phyloP scores from a whole-genome alignment of 23 tunicate species.

The Ascidia mentula region DNA sequence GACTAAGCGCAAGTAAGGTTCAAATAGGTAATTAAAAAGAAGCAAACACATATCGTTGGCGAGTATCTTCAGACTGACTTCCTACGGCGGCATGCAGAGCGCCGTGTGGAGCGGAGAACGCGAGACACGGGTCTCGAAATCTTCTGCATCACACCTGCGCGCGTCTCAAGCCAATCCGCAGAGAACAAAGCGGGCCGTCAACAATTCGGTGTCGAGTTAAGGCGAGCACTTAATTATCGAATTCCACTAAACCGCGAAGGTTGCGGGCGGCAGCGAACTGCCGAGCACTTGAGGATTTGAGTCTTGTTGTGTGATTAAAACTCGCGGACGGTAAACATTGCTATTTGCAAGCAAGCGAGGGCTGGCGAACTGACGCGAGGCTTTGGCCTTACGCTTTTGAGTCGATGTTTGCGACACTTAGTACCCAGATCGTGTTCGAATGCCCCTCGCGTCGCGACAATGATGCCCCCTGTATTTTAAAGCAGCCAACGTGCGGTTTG shows the following conservation, averaged over 20 bases:
- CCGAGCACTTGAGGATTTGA: too few relatives aligned
- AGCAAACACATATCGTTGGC: too few relatives aligned
- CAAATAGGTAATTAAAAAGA: too few relatives aligned
- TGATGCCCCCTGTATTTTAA: background rate
- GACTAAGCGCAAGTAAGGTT: too few relatives aligned
- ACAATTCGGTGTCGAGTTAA: conserved; percentile 7
- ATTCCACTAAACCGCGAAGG: conserved; percentile 1
- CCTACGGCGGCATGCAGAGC: too few relatives aligned
- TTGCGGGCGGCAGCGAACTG: background rate
- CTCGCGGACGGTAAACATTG: background rate
- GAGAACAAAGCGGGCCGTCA: conserved; percentile 1
- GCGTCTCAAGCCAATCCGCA: background rate
- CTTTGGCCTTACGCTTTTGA: background rate
- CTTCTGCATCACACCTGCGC: conserved; percentile 3
- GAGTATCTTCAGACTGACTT: conserved; percentile 8
- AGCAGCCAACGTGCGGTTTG: background rate
- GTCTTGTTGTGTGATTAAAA: background rate
- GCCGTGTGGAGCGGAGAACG: background rate
- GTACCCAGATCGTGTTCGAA: background rate
- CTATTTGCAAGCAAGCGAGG: background rate
- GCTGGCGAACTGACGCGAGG: background rate
- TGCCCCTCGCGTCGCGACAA: background rate
- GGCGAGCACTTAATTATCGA: conserved; percentile 7
- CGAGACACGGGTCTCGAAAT: background rate
- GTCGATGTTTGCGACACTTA: background rate